Percentiles rank a stretch among this genome's conserved stretches.
phyloP scores from a whole-genome alignment of 2,888 invertebrate genomes.

The Pseudolycoriella hygida region DNA sequence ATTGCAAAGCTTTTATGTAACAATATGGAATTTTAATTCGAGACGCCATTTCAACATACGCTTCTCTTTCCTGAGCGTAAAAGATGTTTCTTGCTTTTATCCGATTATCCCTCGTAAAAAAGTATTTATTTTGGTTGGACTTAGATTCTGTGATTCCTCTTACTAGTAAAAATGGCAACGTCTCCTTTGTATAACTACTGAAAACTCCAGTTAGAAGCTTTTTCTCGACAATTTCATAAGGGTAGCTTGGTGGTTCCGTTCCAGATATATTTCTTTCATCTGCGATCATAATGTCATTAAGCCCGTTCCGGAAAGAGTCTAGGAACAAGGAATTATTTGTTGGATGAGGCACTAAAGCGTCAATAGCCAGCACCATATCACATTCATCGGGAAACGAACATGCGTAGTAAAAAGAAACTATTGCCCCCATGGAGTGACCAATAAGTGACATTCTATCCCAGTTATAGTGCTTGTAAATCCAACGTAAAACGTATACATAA shows the following conservation, averaged over 20 bases:
- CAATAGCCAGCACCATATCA: conserved; percentile 24
- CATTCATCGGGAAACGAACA: conserved; percentile 33
- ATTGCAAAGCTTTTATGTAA: conserved; percentile 34
- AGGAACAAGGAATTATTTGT: conserved; percentile 13
- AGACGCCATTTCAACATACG: conserved; percentile 35
- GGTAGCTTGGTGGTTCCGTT: conserved; percentile 41
- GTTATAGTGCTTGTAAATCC: conserved; percentile 42
- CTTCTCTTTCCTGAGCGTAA: conserved; percentile 25
- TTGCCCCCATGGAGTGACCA: conserved; percentile 51
- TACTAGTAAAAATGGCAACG: conserved; percentile 34
- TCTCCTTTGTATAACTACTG: conserved; percentile 37
- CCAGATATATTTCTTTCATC: conserved; percentile 26
- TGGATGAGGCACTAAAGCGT: conserved; percentile 24
- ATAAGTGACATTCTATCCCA: conserved; percentile 52
- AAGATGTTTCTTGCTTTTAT: conserved; percentile 28
- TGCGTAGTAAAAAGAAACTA: conserved; percentile 41
- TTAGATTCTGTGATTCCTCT: conserved; percentile 39
- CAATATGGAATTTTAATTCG: conserved; percentile 44
- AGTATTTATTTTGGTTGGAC: conserved; percentile 38
- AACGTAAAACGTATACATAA: conserved; percentile 32
- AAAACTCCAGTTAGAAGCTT: conserved; percentile 36
- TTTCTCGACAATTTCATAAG: conserved; percentile 41
- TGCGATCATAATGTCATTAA: conserved; percentile 31
- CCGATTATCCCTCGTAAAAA: conserved; percentile 41
- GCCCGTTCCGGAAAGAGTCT: background rate